Conservation (phyloP, 2,797 vertebrate species). For the Anguilla marmorata region DNA sequence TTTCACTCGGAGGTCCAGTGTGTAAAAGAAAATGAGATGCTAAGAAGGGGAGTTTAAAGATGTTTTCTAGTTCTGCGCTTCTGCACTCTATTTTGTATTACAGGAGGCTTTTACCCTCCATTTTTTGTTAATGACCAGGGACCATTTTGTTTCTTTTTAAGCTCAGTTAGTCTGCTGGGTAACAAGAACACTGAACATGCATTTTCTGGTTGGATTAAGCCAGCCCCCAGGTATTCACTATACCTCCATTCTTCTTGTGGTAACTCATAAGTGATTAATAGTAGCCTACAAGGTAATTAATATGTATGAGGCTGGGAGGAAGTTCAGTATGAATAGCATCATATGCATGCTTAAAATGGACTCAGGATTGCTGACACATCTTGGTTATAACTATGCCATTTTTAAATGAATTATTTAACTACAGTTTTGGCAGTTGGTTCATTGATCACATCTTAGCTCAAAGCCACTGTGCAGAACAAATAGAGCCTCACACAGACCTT, state of each 20-base stretch:
- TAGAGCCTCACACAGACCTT: not conserved
- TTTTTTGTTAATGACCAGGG: not conserved
- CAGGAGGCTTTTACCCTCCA: not conserved
- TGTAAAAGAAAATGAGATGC: not conserved
- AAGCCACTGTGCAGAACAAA: not conserved
- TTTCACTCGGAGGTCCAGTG: not conserved
- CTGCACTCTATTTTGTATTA: not conserved
- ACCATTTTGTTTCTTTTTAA: not conserved
- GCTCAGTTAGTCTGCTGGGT: not conserved
- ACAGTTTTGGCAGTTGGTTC: not conserved
- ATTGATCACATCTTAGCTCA: not conserved
- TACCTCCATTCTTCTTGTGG: not conserved
- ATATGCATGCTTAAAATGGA: not conserved
- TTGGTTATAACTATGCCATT: not conserved
- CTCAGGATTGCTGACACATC: not conserved
- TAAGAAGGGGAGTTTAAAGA: not conserved
- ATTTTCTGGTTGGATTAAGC: not conserved
- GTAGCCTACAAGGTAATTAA: not conserved
- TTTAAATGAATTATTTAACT: not conserved
- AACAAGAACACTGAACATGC: not conserved
- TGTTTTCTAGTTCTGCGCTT: not conserved
- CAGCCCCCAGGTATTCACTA: not conserved
- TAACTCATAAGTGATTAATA: not conserved
- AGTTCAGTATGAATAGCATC: not conserved
- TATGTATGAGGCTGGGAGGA: too few species aligned